Conservation (phyloP, 2,797 vertebrate species). For the Fringilla coelebs region DNA sequence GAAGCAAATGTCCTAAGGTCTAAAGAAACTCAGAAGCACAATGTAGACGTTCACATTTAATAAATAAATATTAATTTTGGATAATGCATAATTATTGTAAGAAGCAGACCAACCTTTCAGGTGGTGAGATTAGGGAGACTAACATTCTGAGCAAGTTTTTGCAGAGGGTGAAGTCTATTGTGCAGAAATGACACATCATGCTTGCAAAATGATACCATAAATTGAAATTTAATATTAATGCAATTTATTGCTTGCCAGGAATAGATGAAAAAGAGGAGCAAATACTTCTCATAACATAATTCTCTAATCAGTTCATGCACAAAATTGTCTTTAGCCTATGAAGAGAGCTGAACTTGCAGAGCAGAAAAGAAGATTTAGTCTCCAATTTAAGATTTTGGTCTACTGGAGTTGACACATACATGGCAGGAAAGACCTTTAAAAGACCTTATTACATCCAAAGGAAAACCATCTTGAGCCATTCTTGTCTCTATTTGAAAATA, state of each 20-base stretch:
- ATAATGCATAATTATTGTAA: neutral
- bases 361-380: neutral
- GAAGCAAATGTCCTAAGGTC: neutral
- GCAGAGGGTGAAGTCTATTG: neutral
- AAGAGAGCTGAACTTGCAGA: neutral
- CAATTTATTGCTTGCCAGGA: neutral
- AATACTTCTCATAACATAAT: neutral
- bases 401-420: neutral
- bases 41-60: neutral
- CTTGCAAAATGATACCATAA: neutral
- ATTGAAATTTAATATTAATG: neutral
- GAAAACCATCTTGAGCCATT: neutral
- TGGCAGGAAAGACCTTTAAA: neutral
- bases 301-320: neutral
- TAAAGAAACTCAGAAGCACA: neutral
- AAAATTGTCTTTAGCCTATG: neutral
- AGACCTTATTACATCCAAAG: neutral
- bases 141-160: neutral
- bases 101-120: neutral
- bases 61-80: neutral
- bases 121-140: neutral
- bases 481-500: neutral
- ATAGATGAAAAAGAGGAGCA: neutral
- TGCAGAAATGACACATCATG: neutral
- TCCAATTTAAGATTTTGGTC: neutral